phyloP scores from a whole-genome alignment of 2,113 vertebrate genomes.

The Fregata magnificens region DNA sequence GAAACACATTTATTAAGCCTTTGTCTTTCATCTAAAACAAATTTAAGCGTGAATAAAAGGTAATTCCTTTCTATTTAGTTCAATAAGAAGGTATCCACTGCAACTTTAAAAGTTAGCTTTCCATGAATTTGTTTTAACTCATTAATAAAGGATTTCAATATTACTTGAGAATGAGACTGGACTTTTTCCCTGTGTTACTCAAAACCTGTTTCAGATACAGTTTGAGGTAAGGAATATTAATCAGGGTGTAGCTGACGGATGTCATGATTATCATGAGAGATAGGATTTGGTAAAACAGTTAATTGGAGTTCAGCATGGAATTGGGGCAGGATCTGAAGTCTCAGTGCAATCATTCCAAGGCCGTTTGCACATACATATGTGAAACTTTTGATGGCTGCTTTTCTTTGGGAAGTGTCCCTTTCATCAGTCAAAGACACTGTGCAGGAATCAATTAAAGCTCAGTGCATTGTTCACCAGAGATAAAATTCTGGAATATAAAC shows the following conservation, averaged over 20 bases:
- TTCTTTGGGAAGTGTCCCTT: slow-evolving; percentile 52
- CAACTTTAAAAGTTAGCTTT: background rate
- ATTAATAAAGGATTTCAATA: background rate
- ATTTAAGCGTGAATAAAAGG: background rate
- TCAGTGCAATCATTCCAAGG: background rate
- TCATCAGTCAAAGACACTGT: slow-evolving; percentile 56
- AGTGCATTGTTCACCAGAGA: slow-evolving; percentile 45
- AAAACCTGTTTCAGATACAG: background rate
- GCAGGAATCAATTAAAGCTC: slow-evolving; percentile 66
- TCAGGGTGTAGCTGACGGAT: slow-evolving; percentile 23
- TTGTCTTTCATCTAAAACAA: background rate
- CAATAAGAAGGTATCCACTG: background rate
- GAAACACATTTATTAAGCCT: background rate
- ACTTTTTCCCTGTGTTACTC: background rate
- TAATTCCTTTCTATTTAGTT: background rate
- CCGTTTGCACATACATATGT: background rate
- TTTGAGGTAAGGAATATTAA: slow-evolving; percentile 52
- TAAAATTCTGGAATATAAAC: slow-evolving; percentile 61
- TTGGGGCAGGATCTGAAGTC: background rate
- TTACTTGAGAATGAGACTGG: background rate
- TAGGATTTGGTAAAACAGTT: slow-evolving; percentile 61
- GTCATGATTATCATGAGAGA: slow-evolving; percentile 46
- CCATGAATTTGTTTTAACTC: background rate
- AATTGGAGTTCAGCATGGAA: slow-evolving; percentile 29
- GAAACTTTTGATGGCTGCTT: slow-evolving; percentile 15